Percentiles rank a stretch among this genome's conserved stretches.
phyloP scores from a whole-genome alignment of 2,888 invertebrate species.

The Resseliella maxima region DNA sequence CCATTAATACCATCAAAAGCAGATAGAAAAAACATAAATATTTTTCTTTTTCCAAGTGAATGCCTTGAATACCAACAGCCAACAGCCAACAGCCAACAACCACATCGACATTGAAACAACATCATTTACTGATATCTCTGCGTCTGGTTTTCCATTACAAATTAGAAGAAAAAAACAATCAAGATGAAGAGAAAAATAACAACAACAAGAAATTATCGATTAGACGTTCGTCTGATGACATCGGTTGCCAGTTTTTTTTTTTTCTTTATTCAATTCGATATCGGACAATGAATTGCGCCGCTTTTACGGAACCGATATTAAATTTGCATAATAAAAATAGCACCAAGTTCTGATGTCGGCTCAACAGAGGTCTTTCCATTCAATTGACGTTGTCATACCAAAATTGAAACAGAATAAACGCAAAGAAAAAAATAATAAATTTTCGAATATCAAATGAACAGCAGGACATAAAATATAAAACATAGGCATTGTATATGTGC shows the following conservation, averaged over 20 bases:
- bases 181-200: neutral
- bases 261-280: neutral
- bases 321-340: slow-evolving; percentile 25
- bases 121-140: neutral
- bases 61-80: neutral
- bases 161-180: neutral
- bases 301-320: slow-evolving; percentile 15
- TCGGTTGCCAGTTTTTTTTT: neutral
- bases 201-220: neutral
- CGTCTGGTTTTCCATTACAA: neutral
- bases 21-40: slow-evolving; percentile 23
- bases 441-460: neutral
- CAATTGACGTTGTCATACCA: neutral
- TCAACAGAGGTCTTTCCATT: neutral
- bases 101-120: neutral
- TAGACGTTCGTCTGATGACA: neutral
- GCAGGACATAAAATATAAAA: neutral
- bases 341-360: neutral
- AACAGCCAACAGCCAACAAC: no score
- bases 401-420: neutral
- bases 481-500: slow-evolving; percentile 22
- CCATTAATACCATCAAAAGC: neutral
- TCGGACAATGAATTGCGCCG: neutral
- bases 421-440: neutral
- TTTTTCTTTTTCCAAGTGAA: slow-evolving; percentile 2